Base-by-base conservation (phyloP, 1,140 invertebrate species). In the Andricus grossulariae region DNA sequence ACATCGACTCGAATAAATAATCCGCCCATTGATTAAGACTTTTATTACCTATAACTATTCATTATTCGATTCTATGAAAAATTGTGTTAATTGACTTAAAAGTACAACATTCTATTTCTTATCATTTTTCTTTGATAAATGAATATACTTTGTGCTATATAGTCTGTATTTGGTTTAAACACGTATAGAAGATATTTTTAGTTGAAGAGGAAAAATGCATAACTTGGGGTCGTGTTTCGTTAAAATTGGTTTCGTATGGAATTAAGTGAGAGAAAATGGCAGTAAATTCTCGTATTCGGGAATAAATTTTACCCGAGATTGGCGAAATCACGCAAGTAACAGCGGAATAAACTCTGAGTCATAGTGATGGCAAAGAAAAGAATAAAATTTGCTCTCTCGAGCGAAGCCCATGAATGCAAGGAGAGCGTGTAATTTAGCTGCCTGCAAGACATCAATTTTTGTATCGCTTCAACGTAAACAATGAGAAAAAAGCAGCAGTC, bases 371-470 rank as follows among this genome's bases (percentile, higher is more conserved):
- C 25, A 66, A 66, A 45, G 60, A 39, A 66, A 66, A 66, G 60
- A 66, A 45, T 66, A 66, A 66, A 66, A 66, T 66, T 66, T 21
- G 32, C 60, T 66, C 32, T 66, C 60, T 66, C 32, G n/a, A 66
- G 6, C 39, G 60, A 66, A 45, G 60, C 60, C 60, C 7, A 32
- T n/a, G 25, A 66, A 66, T 66, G 39, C 60, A 66, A 66, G 60
- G 60, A 66, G 60, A 66, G 60, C 60, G 39, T 66, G 60, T 66
- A 66, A 66, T 66, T 66, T 66, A 45, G 39, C 60, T 66, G 60
- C 32, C 60, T 39, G 25, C 57, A 32, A 66, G 57, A 66, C 15
- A 45, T 66, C 57, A 66, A 66, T 66, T 66, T 66, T 66, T 66
- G 57, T 66, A 39, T 66, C 25, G 57, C 39, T 66, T 39, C 32